A percentile compares a stretch with the other conserved stretches of the same genome.
phyloP scores from a whole-genome alignment of 2,888 invertebrate species.

The Dicranocentrus wangi region DNA sequence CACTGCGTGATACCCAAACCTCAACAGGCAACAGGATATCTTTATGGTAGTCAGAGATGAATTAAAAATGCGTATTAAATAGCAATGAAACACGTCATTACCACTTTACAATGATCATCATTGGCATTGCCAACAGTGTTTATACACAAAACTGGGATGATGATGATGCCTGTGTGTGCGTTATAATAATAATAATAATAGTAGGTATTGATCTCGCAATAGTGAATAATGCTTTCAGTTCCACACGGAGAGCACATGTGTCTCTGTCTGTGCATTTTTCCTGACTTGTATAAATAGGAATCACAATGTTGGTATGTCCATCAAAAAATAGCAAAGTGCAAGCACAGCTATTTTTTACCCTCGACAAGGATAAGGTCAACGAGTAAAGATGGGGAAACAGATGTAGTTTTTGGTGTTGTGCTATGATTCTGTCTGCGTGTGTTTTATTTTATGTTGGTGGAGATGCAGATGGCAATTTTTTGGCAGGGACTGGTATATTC shows the following conservation, averaged over 20 bases:
- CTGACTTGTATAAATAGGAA: too few relatives aligned
- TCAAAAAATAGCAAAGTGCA: conserved; percentile 6
- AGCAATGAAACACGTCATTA: conserved; percentile 55
- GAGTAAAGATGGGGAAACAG: conserved; percentile 51
- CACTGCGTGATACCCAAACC: too few relatives aligned
- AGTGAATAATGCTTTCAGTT: not conserved
- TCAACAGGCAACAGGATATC: too few relatives aligned
- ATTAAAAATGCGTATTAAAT: conserved; percentile 54
- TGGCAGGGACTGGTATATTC: not conserved
- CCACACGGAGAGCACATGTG: too few relatives aligned
- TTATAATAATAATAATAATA: not conserved
- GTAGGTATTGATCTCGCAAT: conserved; percentile 11
- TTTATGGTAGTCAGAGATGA: conserved; percentile 25
- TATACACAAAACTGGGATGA: conserved; percentile 13
- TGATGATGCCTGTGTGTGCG: not conserved
- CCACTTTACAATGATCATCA: conserved; percentile 46
- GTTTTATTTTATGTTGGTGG: not conserved
- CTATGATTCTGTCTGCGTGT: not conserved
- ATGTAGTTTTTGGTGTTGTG: conserved; percentile 9
- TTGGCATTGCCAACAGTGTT: conserved; percentile 27
- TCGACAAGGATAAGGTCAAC: conserved; percentile 68
- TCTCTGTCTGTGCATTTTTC: too few relatives aligned
- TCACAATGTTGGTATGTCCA: not conserved
- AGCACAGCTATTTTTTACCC: conserved; percentile 17
- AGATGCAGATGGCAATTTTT: conserved; percentile 10